Evolutionary conservation across 1,140 invertebrate genomes (phyloP).

Genomic region (Penaeus japonicus): DNA sequence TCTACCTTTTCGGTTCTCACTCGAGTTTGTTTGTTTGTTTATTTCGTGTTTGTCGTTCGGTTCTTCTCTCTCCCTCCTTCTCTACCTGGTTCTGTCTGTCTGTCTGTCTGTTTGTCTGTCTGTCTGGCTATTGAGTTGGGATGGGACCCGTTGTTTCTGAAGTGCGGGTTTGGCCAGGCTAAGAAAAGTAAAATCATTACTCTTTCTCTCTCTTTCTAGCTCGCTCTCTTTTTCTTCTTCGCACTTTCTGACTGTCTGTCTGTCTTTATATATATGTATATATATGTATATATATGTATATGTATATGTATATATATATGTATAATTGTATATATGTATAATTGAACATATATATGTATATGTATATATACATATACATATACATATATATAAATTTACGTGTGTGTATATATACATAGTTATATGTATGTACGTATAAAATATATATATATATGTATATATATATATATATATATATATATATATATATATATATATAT

Average conservation of each 20-base stretch:
- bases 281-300: not conserved
- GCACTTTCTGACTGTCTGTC: not conserved
- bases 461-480: not conserved
- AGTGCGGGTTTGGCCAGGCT: too few relatives aligned
- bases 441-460: conserved; percentile 1
- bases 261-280: not conserved
- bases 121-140: too few relatives aligned
- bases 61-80: too few relatives aligned
- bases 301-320: not conserved
- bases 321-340: not conserved
- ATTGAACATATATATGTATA: not conserved
- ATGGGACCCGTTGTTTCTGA: too few relatives aligned
- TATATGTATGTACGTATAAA: not conserved
- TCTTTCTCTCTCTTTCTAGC: too few relatives aligned
- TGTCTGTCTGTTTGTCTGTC: too few relatives aligned
- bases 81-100: too few relatives aligned
- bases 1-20: too few relatives aligned
- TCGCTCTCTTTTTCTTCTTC: not conserved
- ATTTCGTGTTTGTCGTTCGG: too few relatives aligned
- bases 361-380: not conserved
- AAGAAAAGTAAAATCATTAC: too few relatives aligned
- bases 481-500: not conserved
- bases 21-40: too few relatives aligned
- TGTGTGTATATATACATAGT: not conserved
- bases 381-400: not conserved